Conservation (phyloP, 2,888 invertebrate genomes). For the Muscina levida region DNA sequence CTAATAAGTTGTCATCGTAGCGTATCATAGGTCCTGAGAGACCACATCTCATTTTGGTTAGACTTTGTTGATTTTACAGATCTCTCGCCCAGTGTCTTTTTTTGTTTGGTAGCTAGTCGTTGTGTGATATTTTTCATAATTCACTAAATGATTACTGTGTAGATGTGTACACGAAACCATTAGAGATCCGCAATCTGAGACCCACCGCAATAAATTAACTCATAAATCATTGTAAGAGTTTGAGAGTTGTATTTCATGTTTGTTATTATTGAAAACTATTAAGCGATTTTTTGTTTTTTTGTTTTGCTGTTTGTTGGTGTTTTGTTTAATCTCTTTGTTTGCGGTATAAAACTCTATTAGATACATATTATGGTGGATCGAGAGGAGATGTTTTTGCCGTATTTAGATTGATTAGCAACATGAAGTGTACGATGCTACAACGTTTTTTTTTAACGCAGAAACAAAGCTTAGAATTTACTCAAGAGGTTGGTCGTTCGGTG, state of each 20-base stretch:
- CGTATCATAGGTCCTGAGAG: no score
- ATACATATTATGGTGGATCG: background rate
- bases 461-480: background rate
- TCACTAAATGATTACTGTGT: constrained; percentile 13
- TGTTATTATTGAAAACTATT: constrained; percentile 47
- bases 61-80: no score
- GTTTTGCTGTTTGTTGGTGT: constrained; percentile 10
- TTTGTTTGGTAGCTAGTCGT: background rate
- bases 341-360: constrained; percentile 36
- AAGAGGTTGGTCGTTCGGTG: background rate
- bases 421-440: background rate
- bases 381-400: constrained; percentile 5
- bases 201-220: constrained; percentile 52
- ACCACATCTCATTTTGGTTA: no score
- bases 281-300: constrained; percentile 42
- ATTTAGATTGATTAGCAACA: constrained; percentile 36
- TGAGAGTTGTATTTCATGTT: constrained; percentile 23
- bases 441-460: no score
- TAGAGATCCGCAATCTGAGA: constrained; percentile 5
- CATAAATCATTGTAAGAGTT: constrained; percentile 54
- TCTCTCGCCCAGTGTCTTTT: no score
- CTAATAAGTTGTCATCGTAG: no score
- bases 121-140: background rate
- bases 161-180: constrained; percentile 24
- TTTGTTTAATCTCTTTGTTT: constrained; percentile 28